A percentile compares a stretch with the other conserved stretches of the same genome.
Evolutionary conservation across 2,797 vertebrate genomes (phyloP).

Genomic region (Coreius guichenoti): DNA sequence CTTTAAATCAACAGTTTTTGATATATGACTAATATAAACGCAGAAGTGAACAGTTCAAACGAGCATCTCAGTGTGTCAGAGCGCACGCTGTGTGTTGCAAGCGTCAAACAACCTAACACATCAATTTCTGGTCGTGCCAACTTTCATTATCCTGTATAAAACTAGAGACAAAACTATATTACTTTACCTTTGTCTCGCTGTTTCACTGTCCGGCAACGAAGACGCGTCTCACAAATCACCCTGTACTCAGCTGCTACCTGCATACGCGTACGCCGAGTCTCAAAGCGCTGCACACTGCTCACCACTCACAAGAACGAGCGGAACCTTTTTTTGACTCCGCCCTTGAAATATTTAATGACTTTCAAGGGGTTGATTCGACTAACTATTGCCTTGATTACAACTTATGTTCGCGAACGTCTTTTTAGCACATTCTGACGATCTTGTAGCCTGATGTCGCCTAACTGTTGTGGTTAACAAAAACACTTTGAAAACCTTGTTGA

Average conservation of each 20-base stretch:
- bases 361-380: neutral
- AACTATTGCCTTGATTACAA: neutral
- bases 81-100: neutral
- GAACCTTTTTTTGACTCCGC: conserved; percentile 19
- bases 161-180: neutral
- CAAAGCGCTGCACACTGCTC: neutral
- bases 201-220: neutral
- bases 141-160: neutral
- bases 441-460: neutral
- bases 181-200: conserved; percentile 22
- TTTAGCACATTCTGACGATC: neutral
- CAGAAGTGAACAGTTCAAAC: neutral
- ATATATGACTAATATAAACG: neutral
- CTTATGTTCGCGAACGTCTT: neutral
- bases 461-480: neutral
- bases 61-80: neutral
- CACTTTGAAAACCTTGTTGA: neutral
- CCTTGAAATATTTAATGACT: neutral
- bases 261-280: neutral
- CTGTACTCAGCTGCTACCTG: neutral
- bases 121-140: neutral
- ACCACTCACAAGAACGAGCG: neutral
- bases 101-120: neutral
- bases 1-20: neutral
- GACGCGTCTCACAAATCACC: neutral